A percentile compares a stretch with the other conserved stretches of the same genome.
Evolutionary conservation across 2,113 vertebrate species (phyloP).

Genomic region (Jacana jacana): DNA sequence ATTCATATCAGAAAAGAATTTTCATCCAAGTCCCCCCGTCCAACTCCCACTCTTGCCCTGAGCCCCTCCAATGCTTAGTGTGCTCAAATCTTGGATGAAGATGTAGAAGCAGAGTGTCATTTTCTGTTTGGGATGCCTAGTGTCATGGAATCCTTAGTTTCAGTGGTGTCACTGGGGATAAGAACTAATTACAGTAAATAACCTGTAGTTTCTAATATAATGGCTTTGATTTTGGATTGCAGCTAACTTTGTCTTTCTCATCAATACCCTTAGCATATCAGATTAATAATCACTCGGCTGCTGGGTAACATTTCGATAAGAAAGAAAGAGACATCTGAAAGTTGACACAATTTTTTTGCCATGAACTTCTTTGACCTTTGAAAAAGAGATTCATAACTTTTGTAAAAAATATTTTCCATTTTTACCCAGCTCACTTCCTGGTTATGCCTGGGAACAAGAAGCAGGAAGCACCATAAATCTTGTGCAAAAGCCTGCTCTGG

Average conservation of each 20-base stretch:
- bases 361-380: slow-evolving; percentile 32
- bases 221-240: not conserved
- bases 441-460: slow-evolving; percentile 56
- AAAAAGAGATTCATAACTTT: slow-evolving; percentile 11
- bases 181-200: not conserved
- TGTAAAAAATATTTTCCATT: slow-evolving; percentile 45
- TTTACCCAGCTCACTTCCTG: slow-evolving; percentile 42
- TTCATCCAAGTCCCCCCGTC: not conserved
- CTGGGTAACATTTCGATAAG: not conserved
- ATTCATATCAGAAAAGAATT: not conserved
- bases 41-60: not conserved
- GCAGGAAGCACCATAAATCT: slow-evolving; percentile 55
- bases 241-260: slow-evolving; percentile 2
- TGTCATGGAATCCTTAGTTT: not conserved
- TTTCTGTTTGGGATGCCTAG: not conserved
- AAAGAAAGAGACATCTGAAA: not conserved
- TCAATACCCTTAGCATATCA: not conserved
- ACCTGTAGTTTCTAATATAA: not conserved
- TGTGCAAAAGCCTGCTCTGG: slow-evolving; percentile 36
- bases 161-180: not conserved
- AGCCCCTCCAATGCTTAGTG: fast-evolving
- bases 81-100: not conserved
- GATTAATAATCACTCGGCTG: not conserved
- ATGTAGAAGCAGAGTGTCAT: not conserved
- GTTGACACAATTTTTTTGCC: not conserved